Percentiles rank a stretch among this genome's conserved stretches.
These are phyloP conservation scores for Drosophila paranaensis DNA, from an alignment of 2,888 invertebrate genomes.

Conservation along the genomic window DNA sequence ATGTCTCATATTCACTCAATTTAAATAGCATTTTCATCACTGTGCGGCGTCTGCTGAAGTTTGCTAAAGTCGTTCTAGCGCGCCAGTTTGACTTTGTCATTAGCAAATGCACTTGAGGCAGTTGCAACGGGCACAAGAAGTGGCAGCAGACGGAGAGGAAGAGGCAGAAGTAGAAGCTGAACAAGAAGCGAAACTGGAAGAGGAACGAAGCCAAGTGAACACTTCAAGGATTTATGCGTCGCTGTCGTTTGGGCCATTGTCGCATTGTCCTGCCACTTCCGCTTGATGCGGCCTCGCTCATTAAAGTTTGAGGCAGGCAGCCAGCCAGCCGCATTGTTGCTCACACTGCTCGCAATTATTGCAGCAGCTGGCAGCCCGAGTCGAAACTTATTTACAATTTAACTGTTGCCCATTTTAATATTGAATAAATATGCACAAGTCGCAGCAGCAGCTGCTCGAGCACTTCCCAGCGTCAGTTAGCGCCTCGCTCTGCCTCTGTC, in stretches of 20 bases:
- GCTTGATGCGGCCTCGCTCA: constrained; percentile 44
- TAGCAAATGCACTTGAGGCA: constrained; percentile 68
- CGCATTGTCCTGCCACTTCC: constrained; percentile 46
- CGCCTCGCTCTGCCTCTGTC: not conserved
- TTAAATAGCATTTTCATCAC: constrained; percentile 9
- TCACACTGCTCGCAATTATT: constrained; percentile 49
- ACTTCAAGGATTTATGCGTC: constrained; percentile 66
- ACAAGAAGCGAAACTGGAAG: constrained; percentile 4
- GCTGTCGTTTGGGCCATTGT: constrained; percentile 25
- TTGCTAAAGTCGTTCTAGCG: constrained; percentile 32
- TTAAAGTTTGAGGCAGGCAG: constrained; percentile 58
- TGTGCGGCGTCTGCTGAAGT: constrained; percentile 40
- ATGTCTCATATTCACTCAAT: not conserved
- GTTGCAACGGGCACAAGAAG: constrained; percentile 23
- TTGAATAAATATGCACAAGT: constrained; percentile 72
- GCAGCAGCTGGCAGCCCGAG: constrained; percentile 26
- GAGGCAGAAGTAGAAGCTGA: not conserved
- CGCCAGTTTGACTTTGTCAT: constrained; percentile 73
- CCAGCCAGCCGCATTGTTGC: constrained; percentile 28
- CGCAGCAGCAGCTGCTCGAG: constrained; percentile 10
- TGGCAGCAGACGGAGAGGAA: not conserved
- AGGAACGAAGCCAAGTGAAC: constrained; percentile 46
- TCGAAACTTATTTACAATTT: constrained; percentile 70
- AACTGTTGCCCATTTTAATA: constrained; percentile 64
- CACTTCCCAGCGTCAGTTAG: constrained; percentile 40